Base-by-base conservation (phyloP, 2,113 vertebrate genomes). In the Rostratula benghalensis region DNA sequence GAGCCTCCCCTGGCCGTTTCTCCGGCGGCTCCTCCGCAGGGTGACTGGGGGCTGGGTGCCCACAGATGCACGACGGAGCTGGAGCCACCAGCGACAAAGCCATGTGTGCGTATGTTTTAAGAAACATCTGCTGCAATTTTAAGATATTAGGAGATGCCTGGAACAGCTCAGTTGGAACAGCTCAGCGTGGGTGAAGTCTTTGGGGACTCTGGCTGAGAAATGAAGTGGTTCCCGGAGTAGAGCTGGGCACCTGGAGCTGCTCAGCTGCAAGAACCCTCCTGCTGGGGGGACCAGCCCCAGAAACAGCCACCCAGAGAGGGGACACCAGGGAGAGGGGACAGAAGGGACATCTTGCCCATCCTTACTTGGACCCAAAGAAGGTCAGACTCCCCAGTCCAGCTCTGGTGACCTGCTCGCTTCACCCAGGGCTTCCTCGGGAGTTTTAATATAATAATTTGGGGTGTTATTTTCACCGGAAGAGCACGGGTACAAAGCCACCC, bases 81-180 rank as follows among this genome's bases (percentile, higher is more conserved):
- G 14, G 31, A 56, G 81, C 94, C 13, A 56, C 73, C 1, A 43
- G 15, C 43, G 3, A 25, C 61, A 27, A 7, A 89, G 80, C 63
- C 80, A 10, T 1, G 4, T 4, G 8, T 2, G 79, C 1, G 0
- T 10, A 17, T 13, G n/a, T 70, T 54, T 16, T 25, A 5, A 61
- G 84, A 69, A 94, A 73, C 91, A 88, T 82, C 93, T 94, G 89
- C 87, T 89, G 79, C 53, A 14, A 10, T 79, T 91, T 91, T 79
- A 79, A 78, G 48, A 69, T 13, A 35, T 23, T 11, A 86, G 39
- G 13, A 91, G 67, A 15, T 9, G 31, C 64, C 28, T 2, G 76
- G 56, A 50, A 41, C 30, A 31, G 64, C 37, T 18, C n/a, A n/a
- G n/a, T n/a, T 2, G 76, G 56, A 50, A 41, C 30, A 33, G 64